Percentiles rank a stretch among this genome's conserved stretches.
Conservation (phyloP, 1,140 invertebrate species). For the Papilio machaon region DNA sequence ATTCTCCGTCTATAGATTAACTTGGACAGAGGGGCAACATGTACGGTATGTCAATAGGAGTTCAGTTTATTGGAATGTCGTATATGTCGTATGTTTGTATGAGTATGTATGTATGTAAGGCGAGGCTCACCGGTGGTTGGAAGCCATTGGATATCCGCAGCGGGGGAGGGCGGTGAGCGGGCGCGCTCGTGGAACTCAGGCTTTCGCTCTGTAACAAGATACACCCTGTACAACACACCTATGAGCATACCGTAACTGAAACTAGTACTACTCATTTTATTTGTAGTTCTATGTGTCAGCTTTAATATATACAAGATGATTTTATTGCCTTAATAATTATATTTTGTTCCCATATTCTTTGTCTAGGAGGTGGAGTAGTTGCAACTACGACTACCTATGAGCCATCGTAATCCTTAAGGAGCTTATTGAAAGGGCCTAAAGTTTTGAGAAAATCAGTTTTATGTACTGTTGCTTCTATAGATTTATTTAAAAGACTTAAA, state of each 20-base stretch:
- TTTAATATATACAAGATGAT: background rate
- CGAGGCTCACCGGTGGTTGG: constrained; percentile 63
- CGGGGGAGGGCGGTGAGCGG: constrained; percentile 66
- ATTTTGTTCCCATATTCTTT: too few relatives aligned
- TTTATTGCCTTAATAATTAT: too few relatives aligned
- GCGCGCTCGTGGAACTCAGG: constrained; percentile 53
- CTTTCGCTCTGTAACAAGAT: constrained; percentile 65
- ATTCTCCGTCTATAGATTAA: too few relatives aligned
- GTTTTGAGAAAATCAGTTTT: too few relatives aligned
- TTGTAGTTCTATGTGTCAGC: background rate
- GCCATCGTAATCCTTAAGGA: background rate
- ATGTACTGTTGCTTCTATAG: too few relatives aligned
- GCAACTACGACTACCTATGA: too few relatives aligned
- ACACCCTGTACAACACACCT: background rate
- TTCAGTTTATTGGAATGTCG: background rate
- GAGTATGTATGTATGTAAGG: constrained; percentile 19
- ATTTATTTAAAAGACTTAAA: too few relatives aligned
- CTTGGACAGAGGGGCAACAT: background rate
- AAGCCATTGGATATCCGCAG: constrained; percentile 72
- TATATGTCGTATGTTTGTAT: background rate
- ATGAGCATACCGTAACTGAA: background rate
- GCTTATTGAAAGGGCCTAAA: background rate
- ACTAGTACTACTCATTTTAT: background rate
- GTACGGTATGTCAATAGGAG: background rate
- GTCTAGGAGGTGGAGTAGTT: too few relatives aligned